These are phyloP conservation scores for Sinocyclocheilus rhinocerous DNA, from an alignment of 2,113 vertebrate genomes.

Conservation along the genomic window DNA sequence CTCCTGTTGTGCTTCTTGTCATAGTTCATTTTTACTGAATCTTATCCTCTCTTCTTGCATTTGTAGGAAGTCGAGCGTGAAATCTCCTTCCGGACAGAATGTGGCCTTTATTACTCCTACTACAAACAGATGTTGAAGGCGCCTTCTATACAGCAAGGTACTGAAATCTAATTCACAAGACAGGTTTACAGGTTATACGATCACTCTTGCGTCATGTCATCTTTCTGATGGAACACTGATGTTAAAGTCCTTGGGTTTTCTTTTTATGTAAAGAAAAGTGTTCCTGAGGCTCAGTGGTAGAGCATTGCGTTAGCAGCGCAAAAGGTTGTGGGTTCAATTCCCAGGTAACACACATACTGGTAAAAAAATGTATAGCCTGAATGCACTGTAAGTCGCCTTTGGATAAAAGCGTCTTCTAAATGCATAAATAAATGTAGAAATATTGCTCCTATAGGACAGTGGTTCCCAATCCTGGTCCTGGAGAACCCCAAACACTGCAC, in stretches of 20 bases:
- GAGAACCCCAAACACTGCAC: not conserved
- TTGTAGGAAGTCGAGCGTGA: slow-evolving; percentile 95
- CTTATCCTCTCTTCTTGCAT: slow-evolving; percentile 41
- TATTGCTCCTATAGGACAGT: not conserved
- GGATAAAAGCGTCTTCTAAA: too few species aligned
- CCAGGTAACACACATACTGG: too few species aligned
- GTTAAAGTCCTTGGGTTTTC: not conserved
- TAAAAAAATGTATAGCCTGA: too few species aligned
- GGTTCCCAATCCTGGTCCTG: not conserved
- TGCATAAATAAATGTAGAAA: not conserved
- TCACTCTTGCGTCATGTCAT: not conserved
- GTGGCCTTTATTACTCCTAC: slow-evolving; percentile 98
- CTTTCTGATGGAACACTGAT: slow-evolving; percentile 7
- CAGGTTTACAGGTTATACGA: not conserved
- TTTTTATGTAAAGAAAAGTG: not conserved
- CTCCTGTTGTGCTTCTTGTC: slow-evolving; percentile 34
- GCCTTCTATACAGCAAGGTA: slow-evolving; percentile 91
- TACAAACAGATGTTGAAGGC: slow-evolving; percentile 97
- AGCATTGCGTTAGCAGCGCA: too few species aligned
- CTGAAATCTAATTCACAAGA: not conserved
- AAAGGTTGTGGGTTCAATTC: too few species aligned
- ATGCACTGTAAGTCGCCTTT: too few species aligned
- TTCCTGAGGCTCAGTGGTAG: too few species aligned
- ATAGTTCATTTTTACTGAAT: slow-evolving; percentile 36
- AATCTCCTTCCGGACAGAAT: slow-evolving; percentile 98